Evolutionary conservation across 2,888 invertebrate species (phyloP).

Genomic region (Neuroscelio doddi): DNA sequence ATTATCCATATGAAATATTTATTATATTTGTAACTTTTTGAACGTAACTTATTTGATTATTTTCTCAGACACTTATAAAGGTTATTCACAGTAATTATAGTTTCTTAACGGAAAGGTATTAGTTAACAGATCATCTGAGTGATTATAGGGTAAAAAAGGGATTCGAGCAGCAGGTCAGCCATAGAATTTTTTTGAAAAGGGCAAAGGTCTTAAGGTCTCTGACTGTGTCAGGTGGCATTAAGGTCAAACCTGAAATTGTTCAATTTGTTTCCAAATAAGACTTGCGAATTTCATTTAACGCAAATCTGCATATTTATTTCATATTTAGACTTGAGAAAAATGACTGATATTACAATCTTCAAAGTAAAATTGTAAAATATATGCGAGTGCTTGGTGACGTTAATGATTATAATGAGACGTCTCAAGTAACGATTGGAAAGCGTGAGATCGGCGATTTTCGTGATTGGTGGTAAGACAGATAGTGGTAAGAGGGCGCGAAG

Average conservation of each 20-base stretch:
- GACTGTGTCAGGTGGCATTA: slow-evolving; percentile 13
- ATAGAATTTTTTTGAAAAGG: too few species aligned
- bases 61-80: too few species aligned
- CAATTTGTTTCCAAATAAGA: neutral
- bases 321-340: neutral
- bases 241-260: neutral
- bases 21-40: too few species aligned
- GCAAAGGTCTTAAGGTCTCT: slow-evolving; percentile 11
- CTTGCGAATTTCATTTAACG: too few species aligned
- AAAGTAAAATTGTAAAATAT: slow-evolving; percentile 4
- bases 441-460: slow-evolving; percentile 54
- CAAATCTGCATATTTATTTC: too few species aligned
- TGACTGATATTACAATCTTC: neutral
- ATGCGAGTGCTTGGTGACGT: slow-evolving; percentile 23
- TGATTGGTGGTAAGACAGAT: slow-evolving; percentile 56
- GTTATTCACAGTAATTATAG: too few species aligned
- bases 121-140: too few species aligned
- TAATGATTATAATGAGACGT: slow-evolving; percentile 58
- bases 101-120: too few species aligned
- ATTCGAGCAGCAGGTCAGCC: too few species aligned
- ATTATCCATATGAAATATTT: too few species aligned
- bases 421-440: slow-evolving; percentile 56
- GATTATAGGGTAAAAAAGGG: too few species aligned
- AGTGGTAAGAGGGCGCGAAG: slow-evolving; percentile 23
- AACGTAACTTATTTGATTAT: too few species aligned